Evolutionary conservation across 2,888 invertebrate genomes (phyloP).

Genomic region (Adelognathus sp.): DNA sequence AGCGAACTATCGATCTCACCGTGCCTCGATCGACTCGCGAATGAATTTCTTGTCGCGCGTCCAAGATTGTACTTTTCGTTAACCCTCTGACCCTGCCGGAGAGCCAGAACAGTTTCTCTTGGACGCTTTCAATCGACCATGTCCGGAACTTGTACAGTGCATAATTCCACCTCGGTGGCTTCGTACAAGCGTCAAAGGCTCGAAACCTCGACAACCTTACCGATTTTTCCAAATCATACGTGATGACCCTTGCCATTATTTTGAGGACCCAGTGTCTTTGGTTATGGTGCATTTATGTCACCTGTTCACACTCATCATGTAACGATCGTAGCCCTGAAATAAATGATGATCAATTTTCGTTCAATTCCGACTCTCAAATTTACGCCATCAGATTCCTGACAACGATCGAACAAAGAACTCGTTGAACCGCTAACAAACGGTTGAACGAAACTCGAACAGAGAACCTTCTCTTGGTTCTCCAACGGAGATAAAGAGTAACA

Average conservation of each 20-base stretch:
- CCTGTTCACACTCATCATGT: too few species aligned
- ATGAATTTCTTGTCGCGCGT: slow-evolving; percentile 33
- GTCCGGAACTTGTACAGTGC: neutral
- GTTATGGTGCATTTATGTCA: too few species aligned
- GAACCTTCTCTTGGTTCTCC: neutral
- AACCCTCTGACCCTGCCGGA: slow-evolving; percentile 15
- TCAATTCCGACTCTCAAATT: neutral
- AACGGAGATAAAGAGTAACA: slow-evolving; percentile 3
- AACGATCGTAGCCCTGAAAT: too few species aligned
- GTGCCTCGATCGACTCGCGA: slow-evolving; percentile 42
- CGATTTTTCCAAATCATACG: too few species aligned
- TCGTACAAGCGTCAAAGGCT: too few species aligned
- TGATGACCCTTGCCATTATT: too few species aligned
- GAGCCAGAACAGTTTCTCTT: neutral
- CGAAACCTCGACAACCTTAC: too few species aligned
- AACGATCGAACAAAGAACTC: neutral
- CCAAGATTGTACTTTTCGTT: slow-evolving; percentile 33
- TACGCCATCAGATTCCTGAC: neutral
- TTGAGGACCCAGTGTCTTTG: too few species aligned
- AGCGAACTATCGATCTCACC: slow-evolving; percentile 42
- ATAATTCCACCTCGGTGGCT: too few species aligned
- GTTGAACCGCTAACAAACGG: neutral
- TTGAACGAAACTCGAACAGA: slow-evolving; percentile 6
- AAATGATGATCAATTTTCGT: neutral
- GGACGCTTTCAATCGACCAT: slow-evolving; percentile 8